Conservation (phyloP, 2,888 invertebrate species). For the Hesperia comma region DNA sequence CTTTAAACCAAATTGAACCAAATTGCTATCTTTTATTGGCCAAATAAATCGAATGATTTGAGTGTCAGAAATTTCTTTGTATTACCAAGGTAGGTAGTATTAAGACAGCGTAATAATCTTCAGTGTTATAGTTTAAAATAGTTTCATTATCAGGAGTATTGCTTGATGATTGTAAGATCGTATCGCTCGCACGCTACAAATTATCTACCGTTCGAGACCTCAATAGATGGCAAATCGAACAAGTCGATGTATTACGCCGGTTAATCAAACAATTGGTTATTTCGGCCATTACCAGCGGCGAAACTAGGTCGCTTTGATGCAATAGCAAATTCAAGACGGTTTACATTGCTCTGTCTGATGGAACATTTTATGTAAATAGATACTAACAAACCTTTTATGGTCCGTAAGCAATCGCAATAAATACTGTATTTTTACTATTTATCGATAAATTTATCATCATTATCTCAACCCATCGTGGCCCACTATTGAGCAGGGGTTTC, state of each 20-base stretch:
- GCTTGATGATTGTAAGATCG: slow-evolving; percentile 42
- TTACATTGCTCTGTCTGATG: background rate
- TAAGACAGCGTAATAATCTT: slow-evolving; percentile 3
- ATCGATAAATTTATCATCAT: too few relatives aligned
- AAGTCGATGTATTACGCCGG: slow-evolving; percentile 34
- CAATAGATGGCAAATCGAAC: slow-evolving; percentile 38
- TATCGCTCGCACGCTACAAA: slow-evolving; percentile 40
- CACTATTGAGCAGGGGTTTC: too few relatives aligned
- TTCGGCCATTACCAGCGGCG: slow-evolving; percentile 18
- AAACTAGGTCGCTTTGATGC: slow-evolving; percentile 12
- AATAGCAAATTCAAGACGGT: slow-evolving; percentile 9
- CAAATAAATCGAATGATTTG: background rate
- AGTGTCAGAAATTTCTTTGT: slow-evolving; percentile 7
- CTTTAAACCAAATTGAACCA: background rate
- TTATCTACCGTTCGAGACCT: slow-evolving; percentile 40
- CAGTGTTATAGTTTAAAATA: slow-evolving; percentile 13
- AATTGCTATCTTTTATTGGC: slow-evolving; percentile 3
- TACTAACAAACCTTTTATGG: too few relatives aligned
- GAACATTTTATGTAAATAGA: background rate
- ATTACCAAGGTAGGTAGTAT: background rate
- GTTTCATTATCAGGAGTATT: slow-evolving; percentile 41
- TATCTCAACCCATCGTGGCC: too few relatives aligned
- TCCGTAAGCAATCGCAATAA: too few relatives aligned
- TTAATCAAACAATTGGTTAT: slow-evolving; percentile 42
- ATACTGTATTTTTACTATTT: too few relatives aligned